Evolutionary conservation across 1,140 invertebrate species (phyloP), one percentile per base, ranked within the genome.

Genomic region (Probaryconus sp.): DNA sequence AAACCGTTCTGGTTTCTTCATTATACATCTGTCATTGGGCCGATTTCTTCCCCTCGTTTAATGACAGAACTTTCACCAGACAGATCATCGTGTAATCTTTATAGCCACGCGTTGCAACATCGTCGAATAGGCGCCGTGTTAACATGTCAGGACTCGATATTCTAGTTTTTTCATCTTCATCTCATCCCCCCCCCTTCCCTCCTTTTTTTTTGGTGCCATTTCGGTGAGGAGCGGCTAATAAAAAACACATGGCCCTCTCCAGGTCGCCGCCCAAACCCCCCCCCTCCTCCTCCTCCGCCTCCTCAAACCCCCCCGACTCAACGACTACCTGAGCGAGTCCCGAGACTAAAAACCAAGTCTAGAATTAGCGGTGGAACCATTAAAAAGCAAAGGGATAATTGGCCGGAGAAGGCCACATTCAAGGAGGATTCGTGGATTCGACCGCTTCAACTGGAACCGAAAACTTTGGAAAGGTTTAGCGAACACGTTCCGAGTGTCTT

Each of bases 71-170:
- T 75, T 75, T 75, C 72, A 64, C 72, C 64, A 30, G 45, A 26
- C 43, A 18, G 53, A 75, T 75, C 71, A 55, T 56, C 71, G 64
- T 68, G 56, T 74, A 74, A 74, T 68, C 63, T 68, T 74, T 68
- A 74, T 56, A 56, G 70, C 55, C 55, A 50, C 56, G 33, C 70
- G 70, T 74, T 74, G 63, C 70, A 74, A 74, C 70, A 73, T 67
- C 55, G 61, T 55, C 55, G 70, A 61, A 38, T 60, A 73, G 70
- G 70, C 70, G 70, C 70, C 70, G 58, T 61, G 67, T 70, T 70
- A 70, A 70, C 56, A 70, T 70, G 45, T 42, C 28, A 40, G 37
- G 61, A 73, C 60, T 65, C 53, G 69, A 65, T 65, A 65, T 73
- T 73, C 61, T 65, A 73, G 69, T 65, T 65, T 65, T 72, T 60